Percentiles rank a stretch among this genome's conserved stretches.
These are phyloP conservation scores for Lampropteryx suffumata DNA, from an alignment of 2,888 invertebrate genomes.

Conservation along the genomic window DNA sequence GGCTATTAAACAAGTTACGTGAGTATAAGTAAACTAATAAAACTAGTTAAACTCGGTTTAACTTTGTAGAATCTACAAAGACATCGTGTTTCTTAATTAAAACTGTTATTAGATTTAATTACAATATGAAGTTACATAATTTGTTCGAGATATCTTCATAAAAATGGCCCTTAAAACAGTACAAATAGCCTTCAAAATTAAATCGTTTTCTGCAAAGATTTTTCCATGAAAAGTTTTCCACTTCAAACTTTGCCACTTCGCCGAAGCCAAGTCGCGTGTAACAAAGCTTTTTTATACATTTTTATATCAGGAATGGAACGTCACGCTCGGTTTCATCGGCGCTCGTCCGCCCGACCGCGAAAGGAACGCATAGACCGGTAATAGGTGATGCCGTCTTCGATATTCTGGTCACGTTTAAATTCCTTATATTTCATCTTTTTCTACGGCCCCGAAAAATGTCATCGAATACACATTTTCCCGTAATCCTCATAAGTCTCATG, in stretches of 20 bases:
- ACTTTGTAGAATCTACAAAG: conserved; percentile 18
- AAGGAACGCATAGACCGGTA: conserved; percentile 77
- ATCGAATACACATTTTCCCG: conserved; percentile 83
- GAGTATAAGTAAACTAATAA: conserved; percentile 40
- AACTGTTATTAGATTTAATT: conserved; percentile 37
- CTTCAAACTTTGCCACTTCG: conserved; percentile 81
- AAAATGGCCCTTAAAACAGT: conserved; percentile 61
- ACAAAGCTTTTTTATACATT: conserved; percentile 82
- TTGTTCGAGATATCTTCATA: conserved; percentile 52
- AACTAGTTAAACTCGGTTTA: conserved; percentile 32
- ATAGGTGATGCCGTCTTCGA: conserved; percentile 73
- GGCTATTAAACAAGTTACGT: conserved; percentile 47
- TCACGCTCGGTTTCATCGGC: conserved; percentile 78
- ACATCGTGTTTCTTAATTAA: conserved; percentile 28
- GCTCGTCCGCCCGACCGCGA: conserved; percentile 75
- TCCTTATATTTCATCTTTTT: conserved; percentile 83
- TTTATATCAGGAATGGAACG: conserved; percentile 80
- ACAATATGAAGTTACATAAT: conserved; percentile 43
- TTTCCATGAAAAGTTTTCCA: conserved; percentile 81
- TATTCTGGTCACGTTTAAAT: conserved; percentile 81
- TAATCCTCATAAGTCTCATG: conserved; percentile 81
- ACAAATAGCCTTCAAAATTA: conserved; percentile 78
- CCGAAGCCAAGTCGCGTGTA: conserved; percentile 78
- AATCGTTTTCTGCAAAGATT: conserved; percentile 79
- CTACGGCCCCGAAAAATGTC: conserved; percentile 80